phyloP scores from a whole-genome alignment of 2,888 invertebrate species.

The Machimus rusticus region DNA sequence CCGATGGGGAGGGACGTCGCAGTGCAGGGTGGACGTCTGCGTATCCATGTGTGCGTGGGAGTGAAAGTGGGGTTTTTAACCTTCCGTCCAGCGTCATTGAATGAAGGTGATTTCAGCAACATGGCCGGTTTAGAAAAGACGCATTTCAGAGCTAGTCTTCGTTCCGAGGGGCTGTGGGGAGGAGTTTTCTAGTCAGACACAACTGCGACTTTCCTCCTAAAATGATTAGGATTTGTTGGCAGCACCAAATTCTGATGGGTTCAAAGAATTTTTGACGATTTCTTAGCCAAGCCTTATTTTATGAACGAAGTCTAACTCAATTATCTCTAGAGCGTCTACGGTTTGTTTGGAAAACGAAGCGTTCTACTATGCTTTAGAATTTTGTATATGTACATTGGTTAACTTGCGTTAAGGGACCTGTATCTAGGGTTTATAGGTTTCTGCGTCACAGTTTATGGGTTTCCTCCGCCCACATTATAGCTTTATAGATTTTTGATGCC shows the following conservation, averaged over 20 bases:
- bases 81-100: slow-evolving; percentile 52
- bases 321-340: neutral
- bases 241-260: neutral
- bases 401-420: neutral
- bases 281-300: neutral
- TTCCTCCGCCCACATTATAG: neutral
- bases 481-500: neutral
- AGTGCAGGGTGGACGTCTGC: slow-evolving; percentile 19
- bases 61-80: slow-evolving; percentile 52
- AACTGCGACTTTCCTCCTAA: neutral
- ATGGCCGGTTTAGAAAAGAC: slow-evolving; percentile 5
- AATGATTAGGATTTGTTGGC: neutral
- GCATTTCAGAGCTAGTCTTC: neutral
- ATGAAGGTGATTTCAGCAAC: slow-evolving; percentile 48
- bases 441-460: neutral
- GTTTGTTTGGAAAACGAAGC: neutral
- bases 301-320: neutral
- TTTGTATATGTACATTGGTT: neutral
- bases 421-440: neutral
- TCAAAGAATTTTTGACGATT: neutral
- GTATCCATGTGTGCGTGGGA: slow-evolving; percentile 32
- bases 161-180: neutral
- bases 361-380: neutral
- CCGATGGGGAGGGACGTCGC: neutral
- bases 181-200: neutral